Conservation (phyloP, 1,140 invertebrate genomes). For the Caenorhabditis remanei region DNA sequence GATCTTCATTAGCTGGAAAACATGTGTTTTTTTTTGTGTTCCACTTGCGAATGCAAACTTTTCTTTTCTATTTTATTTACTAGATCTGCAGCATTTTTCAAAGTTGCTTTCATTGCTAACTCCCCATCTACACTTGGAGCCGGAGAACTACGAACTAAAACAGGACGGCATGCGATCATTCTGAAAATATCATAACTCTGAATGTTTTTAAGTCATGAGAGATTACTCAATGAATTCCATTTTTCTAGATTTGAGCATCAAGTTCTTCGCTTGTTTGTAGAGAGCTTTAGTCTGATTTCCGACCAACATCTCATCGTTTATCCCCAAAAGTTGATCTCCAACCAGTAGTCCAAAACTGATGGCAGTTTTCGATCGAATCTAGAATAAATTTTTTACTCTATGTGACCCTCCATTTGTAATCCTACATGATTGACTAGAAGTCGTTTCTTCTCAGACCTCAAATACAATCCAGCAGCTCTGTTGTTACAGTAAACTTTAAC, state of each 20-base stretch:
- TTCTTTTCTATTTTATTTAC: not conserved
- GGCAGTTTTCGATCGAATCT: not conserved
- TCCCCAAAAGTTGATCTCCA: conserved; percentile 17
- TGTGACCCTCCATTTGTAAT: too few relatives aligned
- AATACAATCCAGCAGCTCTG: not conserved
- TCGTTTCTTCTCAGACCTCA: not conserved
- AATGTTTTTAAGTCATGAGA: too few relatives aligned
- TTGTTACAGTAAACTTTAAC: not conserved
- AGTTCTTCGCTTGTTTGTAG: not conserved
- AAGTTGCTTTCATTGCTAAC: not conserved
- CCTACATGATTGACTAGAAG: not conserved
- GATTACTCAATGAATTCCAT: not conserved
- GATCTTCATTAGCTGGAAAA: not conserved
- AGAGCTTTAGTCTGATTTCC: not conserved
- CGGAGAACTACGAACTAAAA: conserved; percentile 18
- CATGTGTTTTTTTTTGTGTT: not conserved
- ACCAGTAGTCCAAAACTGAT: not conserved
- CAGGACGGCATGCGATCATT: conserved; percentile 1
- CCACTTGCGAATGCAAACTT: not conserved
- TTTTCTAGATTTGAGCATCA: not conserved
- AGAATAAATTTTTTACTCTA: not conserved
- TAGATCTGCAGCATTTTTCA: not conserved
- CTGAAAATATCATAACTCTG: not conserved
- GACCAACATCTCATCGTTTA: conserved; percentile 1
- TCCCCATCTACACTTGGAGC: conserved; percentile 10